Conservation (phyloP, 2,113 vertebrate genomes). For the Casuarius casuarius region DNA sequence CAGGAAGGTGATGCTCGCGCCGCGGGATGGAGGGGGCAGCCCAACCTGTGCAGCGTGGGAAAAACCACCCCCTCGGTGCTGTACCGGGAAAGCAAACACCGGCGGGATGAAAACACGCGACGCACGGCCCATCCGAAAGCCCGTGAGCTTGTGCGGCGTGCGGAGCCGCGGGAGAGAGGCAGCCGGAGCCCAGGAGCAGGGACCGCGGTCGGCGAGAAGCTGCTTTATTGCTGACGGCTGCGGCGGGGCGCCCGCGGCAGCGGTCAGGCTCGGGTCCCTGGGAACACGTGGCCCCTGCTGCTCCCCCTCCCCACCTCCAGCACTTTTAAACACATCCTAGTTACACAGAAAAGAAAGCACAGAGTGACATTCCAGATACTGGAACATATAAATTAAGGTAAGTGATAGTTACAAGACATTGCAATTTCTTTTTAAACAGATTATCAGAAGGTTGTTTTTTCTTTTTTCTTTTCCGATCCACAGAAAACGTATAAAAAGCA, state of each 20-base stretch:
- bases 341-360: conserved; percentile 31
- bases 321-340: conserved; percentile 59
- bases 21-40: too few species aligned
- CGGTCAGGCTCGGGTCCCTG: conserved; percentile 89
- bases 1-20: too few species aligned
- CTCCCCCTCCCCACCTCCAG: conserved; percentile 48
- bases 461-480: conserved; percentile 81
- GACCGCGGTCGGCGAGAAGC: conserved; percentile 79
- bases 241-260: conserved; percentile 81
- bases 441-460: conserved; percentile 65
- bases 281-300: conserved; percentile 78
- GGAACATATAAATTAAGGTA: conserved; percentile 86
- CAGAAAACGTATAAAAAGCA: conserved; percentile 78
- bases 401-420: conserved; percentile 75
- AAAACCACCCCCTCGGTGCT: not conserved
- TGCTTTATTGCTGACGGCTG: conserved; percentile 86
- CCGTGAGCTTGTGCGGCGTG: too few species aligned
- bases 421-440: conserved; percentile 59
- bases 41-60: too few species aligned
- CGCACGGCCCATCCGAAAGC: too few species aligned
- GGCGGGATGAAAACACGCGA: too few species aligned
- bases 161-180: not conserved
- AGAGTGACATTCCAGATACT: conserved; percentile 86
- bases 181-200: conserved; percentile 10
- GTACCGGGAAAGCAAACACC: too few species aligned